These are phyloP conservation scores for Uria lomvia DNA, from an alignment of 2,113 vertebrate genomes.

Conservation along the genomic window DNA sequence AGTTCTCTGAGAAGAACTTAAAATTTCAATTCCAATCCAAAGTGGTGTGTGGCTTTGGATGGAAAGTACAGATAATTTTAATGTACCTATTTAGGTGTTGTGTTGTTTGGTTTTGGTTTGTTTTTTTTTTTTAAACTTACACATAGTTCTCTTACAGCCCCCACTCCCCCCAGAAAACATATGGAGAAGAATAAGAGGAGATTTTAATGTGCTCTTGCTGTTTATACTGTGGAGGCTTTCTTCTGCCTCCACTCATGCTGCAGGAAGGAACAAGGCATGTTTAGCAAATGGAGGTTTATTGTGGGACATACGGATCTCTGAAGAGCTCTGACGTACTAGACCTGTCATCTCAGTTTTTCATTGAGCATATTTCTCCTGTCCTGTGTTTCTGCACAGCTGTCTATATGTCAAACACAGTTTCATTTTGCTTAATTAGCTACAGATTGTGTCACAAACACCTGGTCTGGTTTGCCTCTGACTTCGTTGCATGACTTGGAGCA, in stretches of 20 bases:
- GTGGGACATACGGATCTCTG: not conserved
- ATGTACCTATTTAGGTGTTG: not conserved
- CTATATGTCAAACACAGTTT: conserved; percentile 3
- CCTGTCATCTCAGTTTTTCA: conserved; percentile 5
- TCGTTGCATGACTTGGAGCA: not conserved
- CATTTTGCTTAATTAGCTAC: not conserved
- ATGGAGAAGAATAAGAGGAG: not conserved
- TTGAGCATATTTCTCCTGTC: not conserved
- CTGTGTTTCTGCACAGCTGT: not conserved
- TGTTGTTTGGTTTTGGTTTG: too few species aligned
- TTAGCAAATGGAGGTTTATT: not conserved
- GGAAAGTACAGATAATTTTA: not conserved
- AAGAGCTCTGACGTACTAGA: not conserved
- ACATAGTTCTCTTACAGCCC: not conserved
- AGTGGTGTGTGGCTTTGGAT: not conserved
- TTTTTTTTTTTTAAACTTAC: not conserved
- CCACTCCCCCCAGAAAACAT: accelerated
- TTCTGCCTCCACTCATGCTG: not conserved
- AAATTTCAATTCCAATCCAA: not conserved
- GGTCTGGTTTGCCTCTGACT: not conserved
- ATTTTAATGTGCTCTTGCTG: not conserved
- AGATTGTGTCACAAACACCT: not conserved
- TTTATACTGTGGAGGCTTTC: not conserved
- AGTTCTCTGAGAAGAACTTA: not conserved
- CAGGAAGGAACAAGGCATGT: not conserved